Evolutionary conservation across 2,797 vertebrate species (phyloP).

Genomic region (Melanotaenia maccullochi): DNA sequence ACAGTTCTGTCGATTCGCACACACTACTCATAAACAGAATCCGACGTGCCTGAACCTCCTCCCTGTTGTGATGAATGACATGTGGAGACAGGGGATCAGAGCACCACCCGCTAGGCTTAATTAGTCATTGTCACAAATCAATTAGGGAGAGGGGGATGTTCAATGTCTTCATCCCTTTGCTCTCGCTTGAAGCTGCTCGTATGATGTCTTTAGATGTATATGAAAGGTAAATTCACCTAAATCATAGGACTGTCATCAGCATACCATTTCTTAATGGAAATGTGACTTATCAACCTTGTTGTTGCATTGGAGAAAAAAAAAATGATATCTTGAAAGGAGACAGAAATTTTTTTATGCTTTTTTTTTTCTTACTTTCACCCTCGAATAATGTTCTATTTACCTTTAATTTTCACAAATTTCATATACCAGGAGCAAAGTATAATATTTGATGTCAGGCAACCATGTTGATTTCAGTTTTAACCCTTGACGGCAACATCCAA

Average conservation of each 20-base stretch:
- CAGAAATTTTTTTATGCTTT: neutral
- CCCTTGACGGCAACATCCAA: slow-evolving; percentile 27
- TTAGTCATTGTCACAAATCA: slow-evolving; percentile 81
- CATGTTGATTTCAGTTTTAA: slow-evolving; percentile 17
- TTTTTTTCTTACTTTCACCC: neutral
- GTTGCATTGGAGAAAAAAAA: neutral
- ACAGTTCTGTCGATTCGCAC: slow-evolving; percentile 29
- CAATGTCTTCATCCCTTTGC: slow-evolving; percentile 52
- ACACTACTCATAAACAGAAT: slow-evolving; percentile 54
- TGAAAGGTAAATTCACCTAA: slow-evolving; percentile 27
- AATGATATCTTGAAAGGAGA: too few species aligned
- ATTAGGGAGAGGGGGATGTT: slow-evolving; percentile 69
- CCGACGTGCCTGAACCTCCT: slow-evolving; percentile 55
- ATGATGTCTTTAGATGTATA: slow-evolving; percentile 11
- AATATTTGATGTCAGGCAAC: neutral
- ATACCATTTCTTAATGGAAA: neutral
- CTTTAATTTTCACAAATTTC: neutral
- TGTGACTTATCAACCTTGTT: neutral
- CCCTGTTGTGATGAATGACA: slow-evolving; percentile 74
- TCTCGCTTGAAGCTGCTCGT: slow-evolving; percentile 27
- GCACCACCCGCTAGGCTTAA: slow-evolving; percentile 71
- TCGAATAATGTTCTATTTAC: neutral
- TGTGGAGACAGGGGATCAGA: slow-evolving; percentile 73
- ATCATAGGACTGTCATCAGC: neutral
- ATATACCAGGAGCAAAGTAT: neutral